A percentile compares a stretch with the other conserved stretches of the same genome.
Conservation (phyloP, 2,797 vertebrate species). For the Leptoclinus maculatus region DNA sequence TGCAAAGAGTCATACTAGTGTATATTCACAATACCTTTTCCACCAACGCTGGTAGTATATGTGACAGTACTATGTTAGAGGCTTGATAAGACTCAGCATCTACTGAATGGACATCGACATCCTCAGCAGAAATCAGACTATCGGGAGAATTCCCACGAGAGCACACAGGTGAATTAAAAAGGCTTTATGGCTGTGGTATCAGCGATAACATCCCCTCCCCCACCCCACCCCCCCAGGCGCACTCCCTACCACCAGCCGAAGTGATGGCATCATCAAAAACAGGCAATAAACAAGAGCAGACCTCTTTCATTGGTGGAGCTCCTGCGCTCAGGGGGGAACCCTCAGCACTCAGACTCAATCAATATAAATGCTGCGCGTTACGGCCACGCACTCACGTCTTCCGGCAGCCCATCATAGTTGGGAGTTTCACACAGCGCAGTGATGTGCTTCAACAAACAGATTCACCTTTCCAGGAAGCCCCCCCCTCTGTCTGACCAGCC, state of each 20-base stretch:
- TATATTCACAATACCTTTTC: background rate
- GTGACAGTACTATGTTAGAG: slow-evolving; percentile 16
- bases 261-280: slow-evolving; percentile 77
- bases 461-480: slow-evolving; percentile 50
- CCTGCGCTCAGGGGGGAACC: slow-evolving; percentile 49
- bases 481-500: slow-evolving; percentile 44
- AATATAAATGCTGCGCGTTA: slow-evolving; percentile 61
- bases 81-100: slow-evolving; percentile 30
- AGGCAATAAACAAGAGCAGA: slow-evolving; percentile 68
- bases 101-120: slow-evolving; percentile 44
- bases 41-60: background rate
- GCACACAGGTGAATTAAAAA: slow-evolving; percentile 66
- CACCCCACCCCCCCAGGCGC: slow-evolving; percentile 21
- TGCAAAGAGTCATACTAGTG: background rate
- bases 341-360: slow-evolving; percentile 68
- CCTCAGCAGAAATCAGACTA: slow-evolving; percentile 53
- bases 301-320: slow-evolving; percentile 64
- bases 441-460: slow-evolving; percentile 48
- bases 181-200: slow-evolving; percentile 64
- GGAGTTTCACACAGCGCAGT: slow-evolving; percentile 25
- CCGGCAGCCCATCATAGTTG: slow-evolving; percentile 29
- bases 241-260: slow-evolving; percentile 54
- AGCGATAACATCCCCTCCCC: slow-evolving; percentile 54
- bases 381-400: slow-evolving; percentile 43
- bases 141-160: slow-evolving; percentile 42